Base-by-base conservation (phyloP, 2,797 vertebrate genomes). In the Catamblyrhynchus diadema region DNA sequence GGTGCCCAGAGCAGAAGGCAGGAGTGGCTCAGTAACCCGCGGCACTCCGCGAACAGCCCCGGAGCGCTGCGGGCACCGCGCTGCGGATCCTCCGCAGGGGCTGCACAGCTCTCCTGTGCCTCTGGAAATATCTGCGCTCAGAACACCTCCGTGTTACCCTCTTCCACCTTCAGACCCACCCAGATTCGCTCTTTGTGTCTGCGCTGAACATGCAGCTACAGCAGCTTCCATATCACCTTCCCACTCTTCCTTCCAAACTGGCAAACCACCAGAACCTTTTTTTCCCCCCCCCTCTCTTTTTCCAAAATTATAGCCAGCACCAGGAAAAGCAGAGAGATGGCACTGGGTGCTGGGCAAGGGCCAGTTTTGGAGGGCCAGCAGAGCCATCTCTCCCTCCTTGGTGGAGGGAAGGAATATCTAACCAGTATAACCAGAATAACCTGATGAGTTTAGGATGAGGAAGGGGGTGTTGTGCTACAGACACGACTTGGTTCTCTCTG, bases 191-290 rank as follows among this genome's bases (percentile, higher is more conserved):
- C 86, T 69, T 44, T 32, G 10, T 27, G 23, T 30, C 64, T 74
- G 7, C 13, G 50, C 45, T 78, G 61, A 78, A 81, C 54, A 67
- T 9, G 3, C 1, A 66, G 39, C 23, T 75, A 42, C 60, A 83
- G 75, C 88, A 89, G 90, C 72, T 95, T 95, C 92, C 39, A 5
- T 81, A 54, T 72, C 88, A 86, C 90, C 84, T 90, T 95, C 81
- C 71, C 80, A 92, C 81, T 77, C 88, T 51, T 54, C 57, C 27
- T 75, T 77, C 81, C 81, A 80, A 88, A 53, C 60, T 71, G 90
- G 74, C 64, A 93, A 83, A 48, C 21, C 61, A 89, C 35, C 69
- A 78, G 41, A 71, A 45, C 4, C 3, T 23, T 6, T 28, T 33
- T 45, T 21, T 41, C 12, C 11, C 2, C 6, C 8, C 3, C 2